Percentiles rank a stretch among this genome's conserved stretches.
Evolutionary conservation across 37 sponge, comb jelly and placozoan species (phyloP).

Genomic region (Halisarca cf. caerulea): DNA sequence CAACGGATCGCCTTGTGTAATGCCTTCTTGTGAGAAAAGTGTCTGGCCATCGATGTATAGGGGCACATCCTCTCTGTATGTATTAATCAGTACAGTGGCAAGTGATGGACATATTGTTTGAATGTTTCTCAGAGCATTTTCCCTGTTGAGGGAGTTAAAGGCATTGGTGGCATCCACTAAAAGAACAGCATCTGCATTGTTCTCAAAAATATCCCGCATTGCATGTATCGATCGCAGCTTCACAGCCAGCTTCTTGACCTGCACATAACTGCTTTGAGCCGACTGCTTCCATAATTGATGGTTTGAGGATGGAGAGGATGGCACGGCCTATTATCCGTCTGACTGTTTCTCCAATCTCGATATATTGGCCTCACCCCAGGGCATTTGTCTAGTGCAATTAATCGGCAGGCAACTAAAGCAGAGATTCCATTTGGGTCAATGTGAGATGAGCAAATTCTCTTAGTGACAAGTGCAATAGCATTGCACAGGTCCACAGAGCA

Average conservation of each 20-base stretch:
- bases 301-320: conserved; percentile 17
- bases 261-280: conserved; percentile 60
- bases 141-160: conserved; percentile 53
- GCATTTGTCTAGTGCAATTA: conserved; percentile 61
- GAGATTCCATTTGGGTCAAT: conserved; percentile 41
- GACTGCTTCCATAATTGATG: conserved; percentile 38
- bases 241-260: conserved; percentile 53
- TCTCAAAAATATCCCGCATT: conserved; percentile 9
- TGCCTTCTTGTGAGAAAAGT: conserved; percentile 54
- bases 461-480: conserved; percentile 44
- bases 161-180: conserved; percentile 45
- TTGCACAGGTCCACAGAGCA: conserved; percentile 48
- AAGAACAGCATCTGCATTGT: conserved; percentile 32
- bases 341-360: conserved; percentile 50
- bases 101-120: conserved; percentile 38
- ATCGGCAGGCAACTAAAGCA: conserved; percentile 44
- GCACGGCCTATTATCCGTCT: conserved; percentile 47
- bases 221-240: conserved; percentile 61
- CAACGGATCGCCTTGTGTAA: conserved; percentile 60
- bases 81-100: conserved; percentile 36
- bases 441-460: conserved; percentile 25
- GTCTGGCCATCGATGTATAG: conserved; percentile 51
- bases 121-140: conserved; percentile 53
- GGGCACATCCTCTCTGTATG: conserved; percentile 32
- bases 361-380: conserved; percentile 58